These are phyloP conservation scores for Saxidomus purpurata DNA, from an alignment of 1,140 invertebrate species.

Conservation along the genomic window DNA sequence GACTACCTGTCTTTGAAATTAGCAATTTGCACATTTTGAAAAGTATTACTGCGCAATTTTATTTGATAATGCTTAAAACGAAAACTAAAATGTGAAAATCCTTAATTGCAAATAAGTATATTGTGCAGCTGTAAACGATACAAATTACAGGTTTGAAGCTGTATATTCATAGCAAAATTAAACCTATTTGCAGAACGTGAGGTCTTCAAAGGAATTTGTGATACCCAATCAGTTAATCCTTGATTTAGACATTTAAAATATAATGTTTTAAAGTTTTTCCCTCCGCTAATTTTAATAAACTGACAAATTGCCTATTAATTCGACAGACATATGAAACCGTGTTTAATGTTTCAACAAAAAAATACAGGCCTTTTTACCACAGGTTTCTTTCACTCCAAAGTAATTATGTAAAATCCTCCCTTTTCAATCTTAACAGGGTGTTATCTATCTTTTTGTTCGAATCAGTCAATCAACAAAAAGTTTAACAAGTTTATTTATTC, in stretches of 20 bases:
- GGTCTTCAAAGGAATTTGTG: background rate
- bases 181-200: constrained; percentile 33
- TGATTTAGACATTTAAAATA: constrained; percentile 25
- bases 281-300: constrained; percentile 40
- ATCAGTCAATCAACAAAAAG: constrained; percentile 33
- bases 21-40: background rate
- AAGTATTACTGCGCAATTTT: background rate
- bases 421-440: constrained; percentile 8
- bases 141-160: background rate
- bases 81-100: background rate
- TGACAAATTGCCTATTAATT: constrained; percentile 35
- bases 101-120: background rate
- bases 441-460: constrained; percentile 24
- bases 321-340: constrained; percentile 30
- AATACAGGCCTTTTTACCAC: constrained; percentile 16
- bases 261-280: constrained; percentile 2
- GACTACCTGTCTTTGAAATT: no score
- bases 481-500: constrained; percentile 36
- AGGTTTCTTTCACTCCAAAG: constrained; percentile 16
- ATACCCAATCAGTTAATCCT: background rate
- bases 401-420: constrained; percentile 29
- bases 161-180: constrained; percentile 3
- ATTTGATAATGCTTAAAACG: background rate
- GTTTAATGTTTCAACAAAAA: constrained; percentile 48
- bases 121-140: background rate